A percentile compares a stretch with the other conserved stretches of the same genome.
Conservation (phyloP, 2,113 vertebrate species). For the Mesocricetus auratus region DNA sequence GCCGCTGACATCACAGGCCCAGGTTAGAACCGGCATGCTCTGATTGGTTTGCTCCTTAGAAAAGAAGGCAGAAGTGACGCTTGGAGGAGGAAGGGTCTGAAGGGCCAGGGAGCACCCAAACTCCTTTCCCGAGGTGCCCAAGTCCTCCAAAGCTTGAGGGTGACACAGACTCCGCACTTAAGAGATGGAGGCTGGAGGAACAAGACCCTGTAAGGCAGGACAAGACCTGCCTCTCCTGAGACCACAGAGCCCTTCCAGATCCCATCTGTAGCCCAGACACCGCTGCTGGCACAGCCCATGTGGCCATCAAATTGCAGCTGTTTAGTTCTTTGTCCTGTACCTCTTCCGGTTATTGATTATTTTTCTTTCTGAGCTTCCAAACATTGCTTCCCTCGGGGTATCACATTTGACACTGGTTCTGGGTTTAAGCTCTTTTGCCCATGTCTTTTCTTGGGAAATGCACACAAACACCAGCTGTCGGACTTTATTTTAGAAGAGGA, state of each 20-base stretch:
- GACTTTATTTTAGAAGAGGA: background rate
- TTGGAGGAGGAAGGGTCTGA: too few species aligned
- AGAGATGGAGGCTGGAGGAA: background rate
- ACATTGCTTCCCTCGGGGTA: background rate
- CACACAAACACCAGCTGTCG: background rate
- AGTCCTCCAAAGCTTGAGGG: background rate
- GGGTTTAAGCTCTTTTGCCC: background rate
- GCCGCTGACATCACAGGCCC: accelerated
- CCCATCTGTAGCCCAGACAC: background rate
- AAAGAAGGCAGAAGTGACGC: too few species aligned
- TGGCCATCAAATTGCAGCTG: accelerated
- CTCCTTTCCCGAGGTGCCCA: background rate
- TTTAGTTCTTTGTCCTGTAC: background rate
- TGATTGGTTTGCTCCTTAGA: too few species aligned
- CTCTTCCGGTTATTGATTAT: background rate
- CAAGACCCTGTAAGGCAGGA: accelerated
- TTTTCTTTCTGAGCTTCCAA: slow-evolving; percentile 33
- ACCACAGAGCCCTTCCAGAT: accelerated
- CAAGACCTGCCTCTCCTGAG: too few species aligned
- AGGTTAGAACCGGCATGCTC: background rate
- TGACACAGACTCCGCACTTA: background rate
- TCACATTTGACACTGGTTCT: background rate
- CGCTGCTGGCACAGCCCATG: accelerated
- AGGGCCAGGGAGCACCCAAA: accelerated
- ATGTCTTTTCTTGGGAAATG: background rate